Base-by-base conservation (phyloP, 2,113 vertebrate species). In the Osmerus eperlanus region DNA sequence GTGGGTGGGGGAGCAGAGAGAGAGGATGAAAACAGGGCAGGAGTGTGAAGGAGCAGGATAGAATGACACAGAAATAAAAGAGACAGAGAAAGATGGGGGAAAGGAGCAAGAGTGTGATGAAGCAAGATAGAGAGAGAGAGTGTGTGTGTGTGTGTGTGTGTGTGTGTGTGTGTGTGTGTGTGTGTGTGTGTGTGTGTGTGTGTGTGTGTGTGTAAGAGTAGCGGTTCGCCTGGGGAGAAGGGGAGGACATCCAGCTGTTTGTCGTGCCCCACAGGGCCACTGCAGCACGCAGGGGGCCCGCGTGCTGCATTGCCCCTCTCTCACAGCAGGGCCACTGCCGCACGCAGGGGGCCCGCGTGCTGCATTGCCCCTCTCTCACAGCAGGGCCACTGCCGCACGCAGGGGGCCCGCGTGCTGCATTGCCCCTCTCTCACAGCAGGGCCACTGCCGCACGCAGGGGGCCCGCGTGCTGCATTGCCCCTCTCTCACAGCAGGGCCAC, bases 201-300 rank as follows among this genome's bases (percentile, higher is more conserved):
- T 47, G 41, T 47, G 41, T 47, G 41, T 47, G 21, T 28, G 15
- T 21, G 9, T 23, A 23, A 41, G 21, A 75, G 56, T 8, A 70
- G 66, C 68, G 29, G 67, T 28, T 52, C 1, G 62, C 15, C 41
- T 16, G 62, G 66, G 28, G 41, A 56, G 53, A 60, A 60, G 47
- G 25, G 47, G 12, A 51, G 59, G 64, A 72, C 68, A 74, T 78
- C 64, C 52, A 62, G 19, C 36, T 23, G 60, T 36, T 7, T 36
- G 32, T 4, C 32, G 5, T 36, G 32, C 32, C 32, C 32, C n/a
- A 60, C 32, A 65, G 54, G 28, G 18, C 41, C 1, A 12, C 41
- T 11, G 41, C 41, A 47, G 41, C 8, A 47, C 41, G 41, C 41
- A 47, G 41, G 41, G 41, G 41, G 2, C 8, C 7, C 41, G 32